phyloP scores from a whole-genome alignment of 2,797 vertebrate species.

The Eulemur rubriventer region DNA sequence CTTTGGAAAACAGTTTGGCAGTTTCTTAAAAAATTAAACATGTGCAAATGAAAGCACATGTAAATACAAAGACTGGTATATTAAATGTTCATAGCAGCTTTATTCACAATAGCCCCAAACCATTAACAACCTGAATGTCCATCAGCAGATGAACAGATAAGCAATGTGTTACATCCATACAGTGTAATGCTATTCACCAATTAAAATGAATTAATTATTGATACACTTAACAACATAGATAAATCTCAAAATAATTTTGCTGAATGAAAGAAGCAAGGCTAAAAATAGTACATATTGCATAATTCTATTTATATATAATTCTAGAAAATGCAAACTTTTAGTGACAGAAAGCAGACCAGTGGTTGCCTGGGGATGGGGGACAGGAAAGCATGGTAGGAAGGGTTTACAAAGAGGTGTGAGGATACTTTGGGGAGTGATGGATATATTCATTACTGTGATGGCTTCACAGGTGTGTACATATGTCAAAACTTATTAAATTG shows the following conservation, averaged over 20 bases:
- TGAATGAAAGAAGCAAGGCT: background rate
- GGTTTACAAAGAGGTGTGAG: background rate
- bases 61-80: background rate
- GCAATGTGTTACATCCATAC: background rate
- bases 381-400: background rate
- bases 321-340: background rate
- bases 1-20: background rate
- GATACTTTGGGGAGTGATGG: background rate
- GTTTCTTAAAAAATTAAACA: constrained; percentile 1
- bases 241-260: background rate
- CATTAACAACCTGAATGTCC: background rate
- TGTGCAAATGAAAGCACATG: background rate
- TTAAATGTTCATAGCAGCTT: background rate
- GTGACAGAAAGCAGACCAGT: background rate
- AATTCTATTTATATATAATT: background rate
- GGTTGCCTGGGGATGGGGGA: background rate
- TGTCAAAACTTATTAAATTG: background rate
- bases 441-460: background rate
- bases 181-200: background rate
- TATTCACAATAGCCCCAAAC: background rate
- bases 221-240: background rate
- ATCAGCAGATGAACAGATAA: background rate
- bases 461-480: background rate
- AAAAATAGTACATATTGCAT: background rate
- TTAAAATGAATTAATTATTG: background rate